Evolutionary conservation across 1,140 invertebrate species (phyloP).

Genomic region (Acromyrmex echinatior): DNA sequence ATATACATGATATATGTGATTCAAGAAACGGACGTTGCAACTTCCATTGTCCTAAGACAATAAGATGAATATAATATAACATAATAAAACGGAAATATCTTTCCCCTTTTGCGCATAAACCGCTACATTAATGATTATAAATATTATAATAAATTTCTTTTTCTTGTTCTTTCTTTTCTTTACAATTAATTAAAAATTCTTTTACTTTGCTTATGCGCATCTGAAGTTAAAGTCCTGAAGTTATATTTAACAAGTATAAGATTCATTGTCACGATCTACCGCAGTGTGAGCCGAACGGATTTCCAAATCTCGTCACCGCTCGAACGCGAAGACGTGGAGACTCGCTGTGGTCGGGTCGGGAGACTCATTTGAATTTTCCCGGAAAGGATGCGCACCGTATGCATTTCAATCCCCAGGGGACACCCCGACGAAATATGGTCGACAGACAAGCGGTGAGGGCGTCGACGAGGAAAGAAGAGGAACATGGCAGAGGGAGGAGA

Average conservation of each 20-base stretch:
- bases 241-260: no score
- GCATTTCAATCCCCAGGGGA: conserved; percentile 82
- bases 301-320: conserved; percentile 70
- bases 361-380: conserved; percentile 81
- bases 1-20: conserved; percentile 4
- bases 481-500: not conserved
- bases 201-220: not conserved
- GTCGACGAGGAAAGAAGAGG: conserved; percentile 10
- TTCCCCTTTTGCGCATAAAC: conserved; percentile 8
- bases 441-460: conserved; percentile 57
- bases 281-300: conserved; percentile 58
- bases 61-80: conserved; percentile 54
- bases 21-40: conserved; percentile 65
- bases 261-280: conserved; percentile 19
- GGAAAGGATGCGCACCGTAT: conserved; percentile 82
- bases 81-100: conserved; percentile 36
- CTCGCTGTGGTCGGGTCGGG: conserved; percentile 2
- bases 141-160: conserved; percentile 4
- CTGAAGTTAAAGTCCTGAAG: no score
- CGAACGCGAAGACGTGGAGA: conserved; percentile 33
- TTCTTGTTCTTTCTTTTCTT: not conserved
- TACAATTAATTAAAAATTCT: conserved; percentile 1
- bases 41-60: conserved; percentile 53
- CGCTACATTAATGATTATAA: conserved; percentile 30
- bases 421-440: conserved; percentile 80